Conservation (phyloP, 2,113 vertebrate species). For the Accipiter virgatus region DNA sequence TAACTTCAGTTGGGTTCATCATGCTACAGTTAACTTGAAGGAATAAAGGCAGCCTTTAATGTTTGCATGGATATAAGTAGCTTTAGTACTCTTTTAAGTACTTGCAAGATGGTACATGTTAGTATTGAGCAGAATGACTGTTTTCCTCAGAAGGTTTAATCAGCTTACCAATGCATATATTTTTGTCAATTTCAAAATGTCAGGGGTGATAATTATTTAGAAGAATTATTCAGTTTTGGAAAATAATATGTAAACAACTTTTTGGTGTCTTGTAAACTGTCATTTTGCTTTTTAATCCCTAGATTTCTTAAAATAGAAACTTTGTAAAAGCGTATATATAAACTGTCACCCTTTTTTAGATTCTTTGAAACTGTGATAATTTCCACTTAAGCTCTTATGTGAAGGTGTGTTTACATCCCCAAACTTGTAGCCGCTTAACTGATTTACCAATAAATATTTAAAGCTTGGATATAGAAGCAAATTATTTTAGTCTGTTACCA, state of each 20-base stretch:
- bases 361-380: background rate
- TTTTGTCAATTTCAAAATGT: background rate
- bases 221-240: background rate
- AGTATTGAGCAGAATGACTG: background rate
- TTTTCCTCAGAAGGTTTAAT: background rate
- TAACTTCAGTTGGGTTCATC: background rate
- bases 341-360: background rate
- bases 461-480: background rate
- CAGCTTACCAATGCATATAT: background rate
- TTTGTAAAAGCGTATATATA: background rate
- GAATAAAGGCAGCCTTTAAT: background rate
- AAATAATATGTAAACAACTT: background rate
- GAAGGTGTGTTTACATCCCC: background rate
- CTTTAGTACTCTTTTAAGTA: background rate
- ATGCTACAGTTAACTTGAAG: background rate
- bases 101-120: background rate
- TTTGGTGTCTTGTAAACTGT: background rate
- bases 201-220: background rate
- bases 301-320: background rate
- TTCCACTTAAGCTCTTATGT: background rate
- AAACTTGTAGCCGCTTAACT: background rate
- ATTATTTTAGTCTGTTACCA: background rate
- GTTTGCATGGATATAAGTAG: background rate
- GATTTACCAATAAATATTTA: background rate
- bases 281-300: background rate